Conservation (phyloP, 2,888 invertebrate species). For the Esperia sulphurella region DNA sequence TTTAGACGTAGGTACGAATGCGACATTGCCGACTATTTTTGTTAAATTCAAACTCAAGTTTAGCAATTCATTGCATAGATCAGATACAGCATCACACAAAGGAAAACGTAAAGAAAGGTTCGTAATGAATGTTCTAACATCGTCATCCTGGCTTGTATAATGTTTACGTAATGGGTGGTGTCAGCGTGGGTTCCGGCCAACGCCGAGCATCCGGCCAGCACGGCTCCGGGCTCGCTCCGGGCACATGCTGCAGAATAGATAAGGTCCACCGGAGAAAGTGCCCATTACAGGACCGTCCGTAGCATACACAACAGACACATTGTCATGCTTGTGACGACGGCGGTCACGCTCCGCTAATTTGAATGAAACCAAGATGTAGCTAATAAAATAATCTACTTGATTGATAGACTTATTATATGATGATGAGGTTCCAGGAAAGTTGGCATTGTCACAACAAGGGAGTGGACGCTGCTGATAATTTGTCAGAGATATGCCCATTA, state of each 20-base stretch:
- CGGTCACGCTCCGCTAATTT: conserved; percentile 61
- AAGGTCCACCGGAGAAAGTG: conserved; percentile 51
- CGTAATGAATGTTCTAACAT: conserved; percentile 17
- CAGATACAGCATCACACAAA: conserved; percentile 11
- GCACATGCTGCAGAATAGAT: conserved; percentile 36
- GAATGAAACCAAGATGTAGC: conserved; percentile 50
- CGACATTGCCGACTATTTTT: background rate
- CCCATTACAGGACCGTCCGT: conserved; percentile 13
- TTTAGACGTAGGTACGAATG: too few species aligned
- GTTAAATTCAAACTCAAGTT: conserved; percentile 7
- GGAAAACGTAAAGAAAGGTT: conserved; percentile 13
- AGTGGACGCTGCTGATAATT: conserved; percentile 44
- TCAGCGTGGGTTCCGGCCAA: conserved; percentile 18
- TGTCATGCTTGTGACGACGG: conserved; percentile 39
- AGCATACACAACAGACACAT: conserved; percentile 39
- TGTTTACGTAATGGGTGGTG: conserved; percentile 22
- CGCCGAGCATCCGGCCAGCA: conserved; percentile 18
- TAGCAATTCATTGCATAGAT: conserved; percentile 6
- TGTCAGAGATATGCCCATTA: conserved; percentile 52
- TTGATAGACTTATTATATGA: conserved; percentile 67
- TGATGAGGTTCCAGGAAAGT: conserved; percentile 62
- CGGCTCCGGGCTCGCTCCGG: background rate
- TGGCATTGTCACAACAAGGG: conserved; percentile 47
- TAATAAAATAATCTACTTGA: conserved; percentile 63
- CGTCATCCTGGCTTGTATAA: conserved; percentile 24